phyloP scores from a whole-genome alignment of 2,113 vertebrate genomes.

The Paramisgurnus dabryanus region DNA sequence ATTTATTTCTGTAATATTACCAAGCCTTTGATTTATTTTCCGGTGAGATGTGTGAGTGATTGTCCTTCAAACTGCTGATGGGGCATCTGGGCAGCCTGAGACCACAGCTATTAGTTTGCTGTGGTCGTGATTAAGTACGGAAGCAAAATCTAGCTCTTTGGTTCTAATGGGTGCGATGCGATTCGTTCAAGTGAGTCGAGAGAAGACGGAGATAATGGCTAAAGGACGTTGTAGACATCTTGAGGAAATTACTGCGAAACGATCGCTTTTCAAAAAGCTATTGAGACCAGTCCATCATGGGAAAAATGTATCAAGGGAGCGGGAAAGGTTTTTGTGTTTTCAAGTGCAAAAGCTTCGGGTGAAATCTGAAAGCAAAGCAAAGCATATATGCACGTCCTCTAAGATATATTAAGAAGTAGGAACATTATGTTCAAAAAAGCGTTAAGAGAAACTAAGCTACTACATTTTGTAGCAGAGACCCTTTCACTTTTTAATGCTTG shows the following conservation, averaged over 20 bases:
- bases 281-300: not conserved
- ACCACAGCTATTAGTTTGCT: slow-evolving; percentile 40
- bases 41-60: slow-evolving; percentile 21
- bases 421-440: not conserved
- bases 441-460: not conserved
- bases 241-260: slow-evolving; percentile 11
- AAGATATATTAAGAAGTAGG: not conserved
- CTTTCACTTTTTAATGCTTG: too few species aligned
- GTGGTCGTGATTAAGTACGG: slow-evolving; percentile 37
- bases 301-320: not conserved
- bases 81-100: slow-evolving; percentile 37
- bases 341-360: not conserved
- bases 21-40: slow-evolving; percentile 11
- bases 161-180: slow-evolving; percentile 18
- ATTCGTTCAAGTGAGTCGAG: slow-evolving; percentile 1
- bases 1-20: slow-evolving; percentile 21
- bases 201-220: slow-evolving; percentile 4
- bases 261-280: not conserved
- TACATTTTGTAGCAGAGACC: not conserved
- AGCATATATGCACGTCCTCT: not conserved
- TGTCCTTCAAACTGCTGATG: slow-evolving; percentile 53
- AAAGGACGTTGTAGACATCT: not conserved
- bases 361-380: not conserved
- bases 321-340: not conserved
- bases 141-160: slow-evolving; percentile 28